phyloP scores from a whole-genome alignment of 2,888 invertebrate species.

The Ischnura elegans region DNA sequence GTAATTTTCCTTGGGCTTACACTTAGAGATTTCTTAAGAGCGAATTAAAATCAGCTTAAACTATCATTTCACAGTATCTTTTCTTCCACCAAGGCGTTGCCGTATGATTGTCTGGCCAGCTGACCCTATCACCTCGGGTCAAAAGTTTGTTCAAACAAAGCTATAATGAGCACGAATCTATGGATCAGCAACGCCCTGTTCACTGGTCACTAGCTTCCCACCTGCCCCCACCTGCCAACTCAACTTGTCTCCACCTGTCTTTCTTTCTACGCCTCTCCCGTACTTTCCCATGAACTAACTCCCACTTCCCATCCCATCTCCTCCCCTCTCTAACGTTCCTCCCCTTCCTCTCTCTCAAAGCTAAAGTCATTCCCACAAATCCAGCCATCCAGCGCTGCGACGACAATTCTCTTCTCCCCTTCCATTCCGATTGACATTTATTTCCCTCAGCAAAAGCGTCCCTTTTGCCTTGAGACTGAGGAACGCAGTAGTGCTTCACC shows the following conservation, averaged over 20 bases:
- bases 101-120: constrained; percentile 15
- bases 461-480: background rate
- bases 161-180: constrained; percentile 54
- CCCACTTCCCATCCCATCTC: background rate
- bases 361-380: background rate
- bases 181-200: constrained; percentile 50
- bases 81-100: background rate
- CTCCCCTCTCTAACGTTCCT: background rate
- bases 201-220: constrained; percentile 42
- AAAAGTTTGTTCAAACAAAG: constrained; percentile 54
- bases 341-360: no score
- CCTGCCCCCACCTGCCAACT: constrained; percentile 61
- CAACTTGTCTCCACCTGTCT: constrained; percentile 34
- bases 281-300: background rate
- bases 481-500: background rate
- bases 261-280: background rate
- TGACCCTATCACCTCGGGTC: constrained; percentile 63
- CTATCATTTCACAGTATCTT: background rate
- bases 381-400: background rate
- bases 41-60: background rate
- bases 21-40: background rate
- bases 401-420: background rate
- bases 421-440: background rate
- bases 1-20: background rate
- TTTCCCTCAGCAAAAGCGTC: background rate